Conservation (phyloP, 2,797 vertebrate genomes). For the Lophius americanus region DNA sequence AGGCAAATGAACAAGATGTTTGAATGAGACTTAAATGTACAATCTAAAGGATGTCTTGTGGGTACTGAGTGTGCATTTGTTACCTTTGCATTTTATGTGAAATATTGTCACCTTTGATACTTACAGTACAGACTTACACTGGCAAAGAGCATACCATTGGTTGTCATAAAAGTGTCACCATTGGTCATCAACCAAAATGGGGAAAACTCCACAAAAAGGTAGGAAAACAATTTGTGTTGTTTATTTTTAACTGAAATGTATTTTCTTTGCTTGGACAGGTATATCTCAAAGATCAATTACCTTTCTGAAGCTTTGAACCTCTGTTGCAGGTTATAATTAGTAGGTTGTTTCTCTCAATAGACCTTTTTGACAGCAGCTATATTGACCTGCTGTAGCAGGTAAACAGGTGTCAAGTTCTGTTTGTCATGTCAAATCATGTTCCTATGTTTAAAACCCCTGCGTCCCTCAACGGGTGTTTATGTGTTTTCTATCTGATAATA, state of each 20-base stretch:
- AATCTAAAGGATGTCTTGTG: neutral
- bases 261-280: too few species aligned
- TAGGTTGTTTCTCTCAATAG: too few species aligned
- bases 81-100: neutral
- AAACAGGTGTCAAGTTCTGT: too few species aligned
- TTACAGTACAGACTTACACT: conserved; percentile 39
- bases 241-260: too few species aligned
- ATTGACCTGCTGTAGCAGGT: too few species aligned
- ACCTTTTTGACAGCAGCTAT: too few species aligned
- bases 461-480: neutral
- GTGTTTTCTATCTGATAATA: neutral
- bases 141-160: conserved; percentile 15
- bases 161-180: conserved; percentile 51
- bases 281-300: too few species aligned
- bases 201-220: conserved; percentile 88
- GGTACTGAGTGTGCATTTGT: conserved; percentile 4
- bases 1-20: neutral
- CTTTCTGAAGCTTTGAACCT: too few species aligned
- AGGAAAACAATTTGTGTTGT: conserved; percentile 34
- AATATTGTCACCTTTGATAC: conserved; percentile 1
- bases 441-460: neutral
- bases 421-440: too few species aligned
- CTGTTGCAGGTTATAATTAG: too few species aligned
- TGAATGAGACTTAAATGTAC: neutral
- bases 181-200: conserved; percentile 82